Evolutionary conservation across 2,113 vertebrate genomes (phyloP).

Genomic region (Macroglossus sobrinus): DNA sequence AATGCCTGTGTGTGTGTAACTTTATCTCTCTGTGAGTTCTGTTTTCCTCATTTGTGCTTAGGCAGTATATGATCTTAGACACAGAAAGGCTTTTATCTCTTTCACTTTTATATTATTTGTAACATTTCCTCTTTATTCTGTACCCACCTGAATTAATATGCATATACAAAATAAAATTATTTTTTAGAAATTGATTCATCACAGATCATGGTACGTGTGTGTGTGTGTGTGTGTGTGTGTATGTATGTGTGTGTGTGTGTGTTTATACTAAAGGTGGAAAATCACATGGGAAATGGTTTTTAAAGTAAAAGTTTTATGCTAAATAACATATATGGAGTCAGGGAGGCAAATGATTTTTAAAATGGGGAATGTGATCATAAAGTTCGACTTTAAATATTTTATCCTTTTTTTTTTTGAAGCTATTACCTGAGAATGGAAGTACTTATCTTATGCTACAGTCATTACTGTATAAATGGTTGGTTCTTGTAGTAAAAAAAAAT

Average conservation of each 20-base stretch:
- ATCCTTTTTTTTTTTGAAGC: not conserved
- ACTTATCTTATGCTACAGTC: not conserved
- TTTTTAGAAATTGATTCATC: not conserved
- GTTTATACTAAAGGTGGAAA: not conserved
- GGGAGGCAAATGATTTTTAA: not conserved
- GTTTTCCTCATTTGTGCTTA: not conserved
- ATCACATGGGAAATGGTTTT: not conserved
- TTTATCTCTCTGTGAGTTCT: not conserved
- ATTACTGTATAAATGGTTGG: not conserved
- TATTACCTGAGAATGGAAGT: not conserved
- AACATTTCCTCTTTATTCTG: not conserved
- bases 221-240: not conserved
- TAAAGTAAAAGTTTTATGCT: not conserved
- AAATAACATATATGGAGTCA: not conserved
- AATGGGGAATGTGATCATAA: not conserved
- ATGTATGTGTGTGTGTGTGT: not conserved
- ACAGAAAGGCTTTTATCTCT: not conserved
- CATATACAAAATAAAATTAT: not conserved
- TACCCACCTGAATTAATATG: constrained; percentile 5
- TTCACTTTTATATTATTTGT: not conserved
- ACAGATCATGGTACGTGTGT: not conserved
- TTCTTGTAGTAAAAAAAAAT: not conserved
- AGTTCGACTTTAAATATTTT: not conserved
- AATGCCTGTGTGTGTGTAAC: not conserved
- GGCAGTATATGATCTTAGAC: not conserved